These are phyloP conservation scores for Diplolepis rosae DNA, from an alignment of 2,888 invertebrate species.

Conservation along the genomic window DNA sequence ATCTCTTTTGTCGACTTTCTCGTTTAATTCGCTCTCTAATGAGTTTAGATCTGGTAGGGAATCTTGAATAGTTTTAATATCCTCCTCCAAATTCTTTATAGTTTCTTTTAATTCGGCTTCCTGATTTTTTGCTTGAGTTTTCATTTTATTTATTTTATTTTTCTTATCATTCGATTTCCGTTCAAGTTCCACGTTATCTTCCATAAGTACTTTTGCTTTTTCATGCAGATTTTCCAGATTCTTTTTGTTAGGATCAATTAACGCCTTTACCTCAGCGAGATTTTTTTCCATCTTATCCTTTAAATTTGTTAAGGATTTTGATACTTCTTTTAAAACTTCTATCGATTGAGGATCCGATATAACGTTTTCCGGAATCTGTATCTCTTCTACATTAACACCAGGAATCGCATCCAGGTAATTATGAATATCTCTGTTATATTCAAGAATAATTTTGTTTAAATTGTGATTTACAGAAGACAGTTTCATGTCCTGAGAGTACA, in stretches of 20 bases:
- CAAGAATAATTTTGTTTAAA: constrained; percentile 59
- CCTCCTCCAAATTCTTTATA: constrained; percentile 1
- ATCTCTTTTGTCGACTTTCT: constrained; percentile 3
- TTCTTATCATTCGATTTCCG: neutral
- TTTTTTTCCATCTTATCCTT: constrained; percentile 8
- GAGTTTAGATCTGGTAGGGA: neutral
- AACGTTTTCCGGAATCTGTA: constrained; percentile 21
- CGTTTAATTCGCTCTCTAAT: constrained; percentile 3
- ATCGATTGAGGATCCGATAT: neutral
- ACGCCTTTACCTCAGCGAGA: neutral
- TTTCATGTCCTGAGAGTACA: constrained; percentile 62
- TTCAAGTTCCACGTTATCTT: neutral
- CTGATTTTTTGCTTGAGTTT: neutral
- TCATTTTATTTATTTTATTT: neutral
- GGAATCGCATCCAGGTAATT: neutral
- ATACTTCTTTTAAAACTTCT: neutral
- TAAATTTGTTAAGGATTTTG: neutral
- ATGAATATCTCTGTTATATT: constrained; percentile 64
- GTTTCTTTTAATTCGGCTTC: constrained; percentile 5
- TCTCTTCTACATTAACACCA: neutral
- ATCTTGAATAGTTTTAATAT: neutral
- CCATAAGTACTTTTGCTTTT: neutral
- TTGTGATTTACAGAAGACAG: constrained; percentile 56
- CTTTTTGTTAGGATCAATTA: neutral
- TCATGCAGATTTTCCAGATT: neutral